Evolutionary conservation across 2,113 vertebrate genomes (phyloP).

Genomic region (Deroptyus accipitrinus): DNA sequence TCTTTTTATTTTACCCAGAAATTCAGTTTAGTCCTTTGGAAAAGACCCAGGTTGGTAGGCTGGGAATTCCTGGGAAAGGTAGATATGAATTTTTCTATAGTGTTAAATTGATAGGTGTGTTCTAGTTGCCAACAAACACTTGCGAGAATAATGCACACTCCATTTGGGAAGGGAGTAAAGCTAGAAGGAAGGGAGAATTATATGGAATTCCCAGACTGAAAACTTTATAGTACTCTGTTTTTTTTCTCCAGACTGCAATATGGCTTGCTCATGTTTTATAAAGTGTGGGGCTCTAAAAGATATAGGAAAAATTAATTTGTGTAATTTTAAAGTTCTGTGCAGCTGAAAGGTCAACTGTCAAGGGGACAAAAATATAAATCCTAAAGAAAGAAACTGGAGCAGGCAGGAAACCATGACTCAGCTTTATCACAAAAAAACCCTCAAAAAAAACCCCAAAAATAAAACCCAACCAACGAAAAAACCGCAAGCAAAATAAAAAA

Average conservation of each 20-base stretch:
- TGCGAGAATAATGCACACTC: not conserved
- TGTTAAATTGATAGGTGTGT: not conserved
- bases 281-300: not conserved
- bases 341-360: not conserved
- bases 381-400: not conserved
- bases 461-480: not conserved
- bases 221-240: not conserved
- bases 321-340: not conserved
- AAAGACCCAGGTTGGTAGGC: not conserved
- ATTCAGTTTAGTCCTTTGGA: not conserved
- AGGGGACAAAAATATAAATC: not conserved
- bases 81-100: not conserved
- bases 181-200: not conserved
- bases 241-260: not conserved
- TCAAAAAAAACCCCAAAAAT: not conserved
- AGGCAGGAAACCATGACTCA: not conserved
- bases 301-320: not conserved
- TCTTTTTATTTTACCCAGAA: not conserved
- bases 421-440: not conserved
- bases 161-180: not conserved
- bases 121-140: not conserved
- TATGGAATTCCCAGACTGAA: not conserved
- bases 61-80: not conserved
- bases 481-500: too few species aligned
- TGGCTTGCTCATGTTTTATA: not conserved